Conservation (phyloP, 2,797 vertebrate genomes). For the Sebastes baramenuke region DNA sequence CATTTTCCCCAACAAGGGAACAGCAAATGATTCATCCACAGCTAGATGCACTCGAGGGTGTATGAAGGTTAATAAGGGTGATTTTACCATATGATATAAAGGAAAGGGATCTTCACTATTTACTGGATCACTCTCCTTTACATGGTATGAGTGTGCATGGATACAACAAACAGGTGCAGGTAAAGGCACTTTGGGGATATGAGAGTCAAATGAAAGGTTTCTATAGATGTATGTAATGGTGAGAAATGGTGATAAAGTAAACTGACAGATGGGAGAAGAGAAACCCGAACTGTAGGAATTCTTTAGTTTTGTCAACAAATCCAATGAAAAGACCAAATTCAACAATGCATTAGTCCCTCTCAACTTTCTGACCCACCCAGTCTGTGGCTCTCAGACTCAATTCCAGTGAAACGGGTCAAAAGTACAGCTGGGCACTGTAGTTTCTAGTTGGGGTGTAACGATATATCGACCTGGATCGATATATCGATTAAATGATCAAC, state of each 20-base stretch:
- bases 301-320: not conserved
- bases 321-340: not conserved
- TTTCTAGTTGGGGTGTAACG: not conserved
- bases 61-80: not conserved
- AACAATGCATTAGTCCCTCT: not conserved
- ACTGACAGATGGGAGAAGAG: not conserved
- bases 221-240: not conserved
- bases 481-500: not conserved
- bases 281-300: not conserved
- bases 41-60: not conserved
- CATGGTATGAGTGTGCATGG: not conserved
- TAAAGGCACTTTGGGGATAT: not conserved
- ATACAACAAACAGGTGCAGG: not conserved
- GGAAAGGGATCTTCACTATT: not conserved
- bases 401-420: not conserved
- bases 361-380: not conserved
- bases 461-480: not conserved
- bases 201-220: not conserved
- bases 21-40: not conserved
- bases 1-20: not conserved
- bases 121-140: not conserved
- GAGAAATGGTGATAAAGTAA: not conserved
- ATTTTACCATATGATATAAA: not conserved
- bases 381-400: not conserved
- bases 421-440: not conserved